Base-by-base conservation (phyloP, 2,888 invertebrate species). In the Leptogaster cylindrica region DNA sequence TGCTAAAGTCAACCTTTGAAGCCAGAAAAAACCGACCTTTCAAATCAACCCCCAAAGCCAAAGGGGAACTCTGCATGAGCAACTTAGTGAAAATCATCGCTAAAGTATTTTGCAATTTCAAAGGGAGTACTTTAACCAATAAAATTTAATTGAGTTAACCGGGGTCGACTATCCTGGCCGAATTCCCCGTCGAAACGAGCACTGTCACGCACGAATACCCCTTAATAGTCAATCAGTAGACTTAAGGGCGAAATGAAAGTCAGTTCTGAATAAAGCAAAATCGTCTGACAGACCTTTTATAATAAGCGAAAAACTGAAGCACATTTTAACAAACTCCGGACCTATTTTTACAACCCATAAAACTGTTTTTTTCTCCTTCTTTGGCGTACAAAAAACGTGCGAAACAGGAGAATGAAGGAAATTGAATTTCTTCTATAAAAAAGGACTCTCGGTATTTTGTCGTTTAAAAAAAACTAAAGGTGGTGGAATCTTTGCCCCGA, bases 181-280 rank as follows among this genome's bases (percentile, higher is more conserved):
- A 41, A 12, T 18, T 41, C 18, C 18, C 18, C 16, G 10, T 7
- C 18, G n/a, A 41, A 41, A 41, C 18, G 41, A 41, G 10, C 41
- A 41, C 16, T 41, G 41, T 18, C 41, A 41, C 14, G 41, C 41
- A 41, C 41, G 41, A 41, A 41, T 41, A 41, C 41, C 41, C 41
- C 41, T 41, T 41, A 41, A 41, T 41, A 41, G 41, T 41, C 41
- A 41, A 41, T 41, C 41, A 41, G 41, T 41, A 41, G 41, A 41
- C 41, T 41, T 41, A 7, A 41, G 18, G 41, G 41, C 41, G 5
- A 41, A 41, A 41, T 41, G 41, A 41, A 41, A 41, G 41, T 18
- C 41, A 41, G 41, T 41, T 41, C 18, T 41, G 6, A 31, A 10
- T 10, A 6, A 31, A 41, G 41, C 41, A 41, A 41, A 16, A 18